Conservation (phyloP, 1,140 invertebrate species). For the Penaeus indicus region DNA sequence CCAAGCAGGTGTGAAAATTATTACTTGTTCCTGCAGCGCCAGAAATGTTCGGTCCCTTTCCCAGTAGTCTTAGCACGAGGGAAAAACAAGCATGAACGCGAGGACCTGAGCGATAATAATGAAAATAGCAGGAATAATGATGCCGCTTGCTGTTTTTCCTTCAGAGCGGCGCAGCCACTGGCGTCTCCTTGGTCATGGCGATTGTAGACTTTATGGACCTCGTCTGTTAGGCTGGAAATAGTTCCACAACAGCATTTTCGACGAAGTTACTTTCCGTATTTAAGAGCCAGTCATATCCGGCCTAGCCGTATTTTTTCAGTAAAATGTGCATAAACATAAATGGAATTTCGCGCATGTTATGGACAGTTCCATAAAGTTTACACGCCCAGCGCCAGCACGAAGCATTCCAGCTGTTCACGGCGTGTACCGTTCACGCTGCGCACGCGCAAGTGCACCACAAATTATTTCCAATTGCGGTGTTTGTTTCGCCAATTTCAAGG, state of each 20-base stretch:
- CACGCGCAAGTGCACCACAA: constrained; percentile 23
- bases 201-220: no score
- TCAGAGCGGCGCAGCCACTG: background rate
- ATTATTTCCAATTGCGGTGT: constrained; percentile 46
- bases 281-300: constrained; percentile 37
- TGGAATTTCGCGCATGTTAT: constrained; percentile 29
- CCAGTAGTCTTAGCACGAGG: constrained; percentile 5
- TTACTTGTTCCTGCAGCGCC: background rate
- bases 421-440: constrained; percentile 1
- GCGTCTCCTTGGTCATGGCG: no score
- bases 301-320: constrained; percentile 28
- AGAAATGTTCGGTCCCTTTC: background rate
- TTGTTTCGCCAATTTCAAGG: constrained; percentile 43
- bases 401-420: background rate
- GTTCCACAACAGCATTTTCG: background rate
- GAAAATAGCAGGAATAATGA: constrained; percentile 29
- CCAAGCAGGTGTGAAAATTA: constrained; percentile 50
- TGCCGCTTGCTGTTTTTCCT: constrained; percentile 33
- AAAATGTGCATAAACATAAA: constrained; percentile 38
- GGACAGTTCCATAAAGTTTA: constrained; percentile 8
- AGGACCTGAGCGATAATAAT: background rate
- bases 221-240: no score
- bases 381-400: background rate
- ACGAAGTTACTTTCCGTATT: constrained; percentile 21
- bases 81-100: background rate